Percentiles rank a stretch among this genome's conserved stretches.
Conservation (phyloP, 2,113 vertebrate species). For the Neofelis nebulosa region DNA sequence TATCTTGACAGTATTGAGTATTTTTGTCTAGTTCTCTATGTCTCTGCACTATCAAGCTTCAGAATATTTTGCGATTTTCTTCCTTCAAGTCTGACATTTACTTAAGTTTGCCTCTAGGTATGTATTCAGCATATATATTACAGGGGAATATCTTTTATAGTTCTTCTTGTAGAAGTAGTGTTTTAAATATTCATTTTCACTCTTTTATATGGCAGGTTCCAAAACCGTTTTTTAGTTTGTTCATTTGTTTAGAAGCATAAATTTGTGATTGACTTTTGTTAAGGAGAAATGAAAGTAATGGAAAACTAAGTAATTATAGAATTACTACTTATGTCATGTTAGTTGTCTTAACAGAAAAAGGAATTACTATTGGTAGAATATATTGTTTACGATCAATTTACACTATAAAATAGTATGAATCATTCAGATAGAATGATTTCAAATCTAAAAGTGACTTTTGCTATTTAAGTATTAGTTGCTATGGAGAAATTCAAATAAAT, state of each 20-base stretch:
- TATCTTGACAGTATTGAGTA: not conserved
- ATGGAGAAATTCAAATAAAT: not conserved
- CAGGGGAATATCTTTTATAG: not conserved
- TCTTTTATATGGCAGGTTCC: not conserved
- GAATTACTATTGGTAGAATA: not conserved
- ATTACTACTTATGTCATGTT: not conserved
- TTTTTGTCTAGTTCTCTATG: not conserved
- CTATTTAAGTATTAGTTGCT: not conserved
- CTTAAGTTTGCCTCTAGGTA: not conserved
- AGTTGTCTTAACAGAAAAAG: slow-evolving; percentile 1
- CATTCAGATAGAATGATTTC: not conserved
- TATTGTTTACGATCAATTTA: not conserved
- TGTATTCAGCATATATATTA: not conserved
- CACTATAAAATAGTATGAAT: not conserved
- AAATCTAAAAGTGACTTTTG: slow-evolving; percentile 10
- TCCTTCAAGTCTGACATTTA: not conserved
- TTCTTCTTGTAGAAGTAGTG: not conserved
- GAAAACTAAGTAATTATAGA: slow-evolving; percentile 18
- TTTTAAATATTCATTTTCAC: not conserved
- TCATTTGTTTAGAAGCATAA: not conserved
- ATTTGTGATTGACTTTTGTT: slow-evolving; percentile 9
- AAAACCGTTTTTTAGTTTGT: not conserved
- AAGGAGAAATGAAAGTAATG: not conserved
- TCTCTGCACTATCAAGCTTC: not conserved
- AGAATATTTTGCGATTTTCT: not conserved